These are phyloP conservation scores for Sepiola atlantica DNA, from an alignment of 2,888 invertebrate genomes.

Conservation along the genomic window DNA sequence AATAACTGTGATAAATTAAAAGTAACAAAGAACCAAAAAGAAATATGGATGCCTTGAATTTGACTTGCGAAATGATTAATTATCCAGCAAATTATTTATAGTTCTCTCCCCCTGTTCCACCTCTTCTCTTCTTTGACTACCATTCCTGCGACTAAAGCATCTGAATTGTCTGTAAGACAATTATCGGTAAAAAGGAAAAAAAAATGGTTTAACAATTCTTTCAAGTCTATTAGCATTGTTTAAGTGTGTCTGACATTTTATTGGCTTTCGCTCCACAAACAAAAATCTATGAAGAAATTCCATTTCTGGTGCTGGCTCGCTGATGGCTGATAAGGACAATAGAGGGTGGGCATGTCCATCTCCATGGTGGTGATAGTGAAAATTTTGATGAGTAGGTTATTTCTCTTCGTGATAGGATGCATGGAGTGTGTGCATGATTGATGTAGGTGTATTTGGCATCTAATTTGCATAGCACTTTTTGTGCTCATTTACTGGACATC, in stretches of 20 bases:
- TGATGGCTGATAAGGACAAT: background rate
- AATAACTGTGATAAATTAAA: background rate
- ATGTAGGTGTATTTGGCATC: too few species aligned
- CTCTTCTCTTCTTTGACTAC: background rate
- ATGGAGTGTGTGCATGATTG: too few species aligned
- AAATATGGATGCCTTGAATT: background rate
- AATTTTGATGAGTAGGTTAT: too few species aligned
- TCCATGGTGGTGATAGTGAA: too few species aligned
- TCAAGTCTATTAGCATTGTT: background rate
- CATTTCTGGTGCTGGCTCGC: background rate
- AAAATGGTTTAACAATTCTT: background rate
- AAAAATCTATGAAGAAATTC: background rate
- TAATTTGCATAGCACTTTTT: too few species aligned
- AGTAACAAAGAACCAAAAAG: background rate
- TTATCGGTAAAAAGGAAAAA: background rate
- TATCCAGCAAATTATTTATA: conserved; percentile 9
- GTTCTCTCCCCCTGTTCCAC: background rate
- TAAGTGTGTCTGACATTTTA: background rate
- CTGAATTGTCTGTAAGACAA: background rate
- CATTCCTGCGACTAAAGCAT: background rate
- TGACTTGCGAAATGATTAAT: background rate
- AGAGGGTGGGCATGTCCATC: background rate
- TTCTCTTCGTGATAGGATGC: too few species aligned
- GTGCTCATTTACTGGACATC: too few species aligned
- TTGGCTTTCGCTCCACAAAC: background rate